Base-by-base conservation (phyloP, 2,888 invertebrate genomes). In the Nomada fucata region DNA sequence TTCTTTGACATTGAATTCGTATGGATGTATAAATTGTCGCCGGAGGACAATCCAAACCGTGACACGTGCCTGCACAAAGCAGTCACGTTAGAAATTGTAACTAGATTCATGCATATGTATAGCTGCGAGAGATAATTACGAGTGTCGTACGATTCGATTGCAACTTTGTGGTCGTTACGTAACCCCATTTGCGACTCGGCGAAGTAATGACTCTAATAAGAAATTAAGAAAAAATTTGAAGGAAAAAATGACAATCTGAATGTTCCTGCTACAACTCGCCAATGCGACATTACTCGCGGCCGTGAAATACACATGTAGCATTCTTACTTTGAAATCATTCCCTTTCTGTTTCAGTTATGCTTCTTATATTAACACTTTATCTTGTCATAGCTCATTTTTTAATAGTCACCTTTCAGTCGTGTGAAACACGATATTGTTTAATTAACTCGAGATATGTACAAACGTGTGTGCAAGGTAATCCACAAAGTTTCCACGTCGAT, bases 151-250 rank as follows among this genome's bases (percentile, higher is more conserved):
- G 60, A 67, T 67, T 61, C 55, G 23, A 10, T 61, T 75, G 75
- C 79, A 50, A 80, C 59, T 73, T 79, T 79, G 79, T 78, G 42
- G 7, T 20, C 36, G 60, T 80, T 80, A 42, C 61, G 61, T 50
- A 79, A 80, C 36, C 11, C 2, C 2, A 20, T 29, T 3, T 23
- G 65, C 42, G 50, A 23, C 72, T 63, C 79, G 50, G 57, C 60
- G 50, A 73, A 72, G 61, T 64, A 72, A 29, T 79, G 11, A 60
- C 42, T 10, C 13, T n/a, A 11, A 23, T 63, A 68, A 69, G 50
- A 36, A 23, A 23, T 55, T 2, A 29, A 52, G 20, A 18, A n/a
- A 61, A 52, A 1, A n/a, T 10, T 18, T 20, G 3, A 77, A 42
- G 20, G 20, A 55, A 23, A 15, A 20, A 2, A 18, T 47, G 13